Evolutionary conservation across 2,888 invertebrate genomes (phyloP).

Genomic region (Ophion ellenae): DNA sequence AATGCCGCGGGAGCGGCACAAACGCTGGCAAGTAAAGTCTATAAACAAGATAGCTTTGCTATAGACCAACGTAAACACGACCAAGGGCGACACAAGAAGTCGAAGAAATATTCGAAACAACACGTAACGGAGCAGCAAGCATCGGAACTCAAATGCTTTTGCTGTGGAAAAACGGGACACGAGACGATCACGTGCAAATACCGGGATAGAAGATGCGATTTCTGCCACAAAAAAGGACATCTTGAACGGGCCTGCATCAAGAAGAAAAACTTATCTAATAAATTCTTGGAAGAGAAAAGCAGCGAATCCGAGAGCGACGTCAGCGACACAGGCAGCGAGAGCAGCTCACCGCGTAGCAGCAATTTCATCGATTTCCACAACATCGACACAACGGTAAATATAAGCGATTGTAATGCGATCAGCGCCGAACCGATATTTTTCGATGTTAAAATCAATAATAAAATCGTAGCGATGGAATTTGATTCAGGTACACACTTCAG

Average conservation of each 20-base stretch:
- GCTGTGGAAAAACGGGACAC: constrained; percentile 55
- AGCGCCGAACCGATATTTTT: constrained; percentile 50
- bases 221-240: constrained; percentile 59
- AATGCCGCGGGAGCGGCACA: constrained; percentile 45
- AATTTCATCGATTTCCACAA: constrained; percentile 42
- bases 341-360: constrained; percentile 28
- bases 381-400: constrained; percentile 12
- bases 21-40: constrained; percentile 20
- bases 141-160: constrained; percentile 34
- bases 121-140: constrained; percentile 5
- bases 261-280: constrained; percentile 48
- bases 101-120: constrained; percentile 20
- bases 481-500: constrained; percentile 26
- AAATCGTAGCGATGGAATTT: constrained; percentile 57
- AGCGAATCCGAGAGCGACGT: constrained; percentile 34
- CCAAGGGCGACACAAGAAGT: constrained; percentile 5
- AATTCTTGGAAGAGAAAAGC: constrained; percentile 46
- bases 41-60: constrained; percentile 39
- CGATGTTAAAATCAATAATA: constrained; percentile 40
- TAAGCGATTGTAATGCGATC: constrained; percentile 33
- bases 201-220: constrained; percentile 48
- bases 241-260: constrained; percentile 58
- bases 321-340: too few species aligned
- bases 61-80: constrained; percentile 14
- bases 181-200: constrained; percentile 36